Evolutionary conservation across 2,113 vertebrate genomes (phyloP).

Genomic region (Myocastor coypus): DNA sequence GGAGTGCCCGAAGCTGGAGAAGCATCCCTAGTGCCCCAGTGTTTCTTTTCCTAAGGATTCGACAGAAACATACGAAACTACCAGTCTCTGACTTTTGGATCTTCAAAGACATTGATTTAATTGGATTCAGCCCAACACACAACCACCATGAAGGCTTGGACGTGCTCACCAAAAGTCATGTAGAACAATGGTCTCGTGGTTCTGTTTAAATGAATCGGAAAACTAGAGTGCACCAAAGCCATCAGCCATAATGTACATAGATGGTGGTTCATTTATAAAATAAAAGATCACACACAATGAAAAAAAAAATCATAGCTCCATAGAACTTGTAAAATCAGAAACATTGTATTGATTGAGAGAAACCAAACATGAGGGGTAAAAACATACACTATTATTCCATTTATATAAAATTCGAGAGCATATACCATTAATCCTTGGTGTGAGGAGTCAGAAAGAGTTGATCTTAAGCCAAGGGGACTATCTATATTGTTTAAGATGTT

Average conservation of each 20-base stretch:
- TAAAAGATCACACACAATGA: not conserved
- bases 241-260: not conserved
- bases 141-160: slow-evolving; percentile 16
- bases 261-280: not conserved
- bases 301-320: not conserved
- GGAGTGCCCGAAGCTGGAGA: not conserved
- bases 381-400: not conserved
- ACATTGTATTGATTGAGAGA: not conserved
- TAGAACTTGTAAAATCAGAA: not conserved
- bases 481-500: not conserved
- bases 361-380: not conserved
- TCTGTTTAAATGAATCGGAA: not conserved
- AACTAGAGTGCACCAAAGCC: not conserved
- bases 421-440: not conserved
- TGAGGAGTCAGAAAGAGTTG: not conserved
- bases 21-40: not conserved
- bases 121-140: slow-evolving; percentile 27
- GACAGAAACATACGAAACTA: not conserved
- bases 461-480: not conserved
- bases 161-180: not conserved
- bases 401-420: not conserved
- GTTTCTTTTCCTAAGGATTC: not conserved
- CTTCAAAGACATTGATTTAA: not conserved
- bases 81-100: slow-evolving; percentile 21
- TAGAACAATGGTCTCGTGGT: not conserved